Conservation (phyloP, 2,797 vertebrate species). For the Chiroxiphia lanceolata region DNA sequence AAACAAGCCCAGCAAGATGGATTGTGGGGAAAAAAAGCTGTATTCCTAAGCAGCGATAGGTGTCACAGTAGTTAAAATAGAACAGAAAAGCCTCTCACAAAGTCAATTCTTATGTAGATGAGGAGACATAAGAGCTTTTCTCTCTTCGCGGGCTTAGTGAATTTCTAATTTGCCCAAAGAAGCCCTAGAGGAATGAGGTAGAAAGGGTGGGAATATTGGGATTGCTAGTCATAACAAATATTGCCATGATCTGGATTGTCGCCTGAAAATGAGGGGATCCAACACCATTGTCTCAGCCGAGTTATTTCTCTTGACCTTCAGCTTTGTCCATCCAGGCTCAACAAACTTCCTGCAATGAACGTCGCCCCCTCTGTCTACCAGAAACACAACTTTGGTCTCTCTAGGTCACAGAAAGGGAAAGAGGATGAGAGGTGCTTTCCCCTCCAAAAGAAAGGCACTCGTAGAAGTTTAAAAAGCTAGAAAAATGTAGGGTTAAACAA, state of each 20-base stretch:
- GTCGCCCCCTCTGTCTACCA: neutral
- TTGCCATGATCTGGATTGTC: neutral
- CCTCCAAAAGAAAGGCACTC: neutral
- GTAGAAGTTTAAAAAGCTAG: slow-evolving; percentile 37
- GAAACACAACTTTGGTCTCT: neutral
- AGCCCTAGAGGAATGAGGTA: neutral
- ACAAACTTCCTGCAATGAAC: neutral
- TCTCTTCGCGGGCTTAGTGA: neutral
- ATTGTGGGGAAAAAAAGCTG: slow-evolving; percentile 58
- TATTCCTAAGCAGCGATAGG: slow-evolving; percentile 38
- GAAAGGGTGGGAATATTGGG: neutral
- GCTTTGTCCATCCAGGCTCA: neutral
- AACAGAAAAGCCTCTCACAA: slow-evolving; percentile 47
- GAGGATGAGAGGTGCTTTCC: neutral
- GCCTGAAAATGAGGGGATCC: neutral
- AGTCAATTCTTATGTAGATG: slow-evolving; percentile 71
- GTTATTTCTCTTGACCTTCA: slow-evolving; percentile 13
- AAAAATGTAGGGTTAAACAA: slow-evolving; percentile 32
- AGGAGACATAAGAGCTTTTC: slow-evolving; percentile 23
- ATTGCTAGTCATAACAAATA: neutral
- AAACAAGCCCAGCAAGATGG: neutral
- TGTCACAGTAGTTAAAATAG: slow-evolving; percentile 48
- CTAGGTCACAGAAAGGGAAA: neutral
- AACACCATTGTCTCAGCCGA: neutral
- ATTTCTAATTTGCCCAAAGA: slow-evolving; percentile 40